Percentiles rank a stretch among this genome's conserved stretches.
Conservation (phyloP, 2,797 vertebrate species). For the Hirundo rustica region DNA sequence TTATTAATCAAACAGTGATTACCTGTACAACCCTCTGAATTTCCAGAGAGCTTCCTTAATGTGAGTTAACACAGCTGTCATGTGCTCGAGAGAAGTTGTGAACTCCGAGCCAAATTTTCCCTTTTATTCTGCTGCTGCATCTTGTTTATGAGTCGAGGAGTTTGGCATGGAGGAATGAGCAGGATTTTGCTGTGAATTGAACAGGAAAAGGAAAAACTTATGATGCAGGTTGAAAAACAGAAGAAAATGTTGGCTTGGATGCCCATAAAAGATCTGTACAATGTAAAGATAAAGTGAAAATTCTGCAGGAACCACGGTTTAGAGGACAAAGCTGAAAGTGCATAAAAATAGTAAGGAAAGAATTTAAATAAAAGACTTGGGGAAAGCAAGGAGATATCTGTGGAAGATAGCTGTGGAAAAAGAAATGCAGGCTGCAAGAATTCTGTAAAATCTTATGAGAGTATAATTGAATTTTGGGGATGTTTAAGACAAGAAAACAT, state of each 20-base stretch:
- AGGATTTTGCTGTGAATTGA: neutral
- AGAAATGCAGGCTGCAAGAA: neutral
- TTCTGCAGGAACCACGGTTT: neutral
- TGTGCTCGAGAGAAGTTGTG: neutral
- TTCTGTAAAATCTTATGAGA: neutral
- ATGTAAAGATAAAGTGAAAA: neutral
- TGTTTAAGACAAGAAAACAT: neutral
- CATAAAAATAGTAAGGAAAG: neutral
- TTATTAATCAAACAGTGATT: conserved; percentile 36
- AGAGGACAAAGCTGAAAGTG: neutral
- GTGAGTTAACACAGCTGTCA: neutral
- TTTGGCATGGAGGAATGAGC: neutral
- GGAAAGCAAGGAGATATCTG: neutral
- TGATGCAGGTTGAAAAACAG: neutral
- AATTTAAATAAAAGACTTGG: neutral
- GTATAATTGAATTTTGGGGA: neutral
- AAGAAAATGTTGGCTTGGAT: neutral
- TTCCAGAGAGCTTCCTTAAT: conserved; percentile 1
- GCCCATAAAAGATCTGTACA: neutral
- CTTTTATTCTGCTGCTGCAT: neutral
- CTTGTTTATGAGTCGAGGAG: neutral
- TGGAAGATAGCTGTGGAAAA: neutral
- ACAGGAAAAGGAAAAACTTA: neutral
- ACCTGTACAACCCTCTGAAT: neutral
- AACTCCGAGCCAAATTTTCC: neutral